Evolutionary conservation across 2,888 invertebrate genomes (phyloP), one percentile per base, ranked within the genome.

Genomic region (Orthosia gracilis): DNA sequence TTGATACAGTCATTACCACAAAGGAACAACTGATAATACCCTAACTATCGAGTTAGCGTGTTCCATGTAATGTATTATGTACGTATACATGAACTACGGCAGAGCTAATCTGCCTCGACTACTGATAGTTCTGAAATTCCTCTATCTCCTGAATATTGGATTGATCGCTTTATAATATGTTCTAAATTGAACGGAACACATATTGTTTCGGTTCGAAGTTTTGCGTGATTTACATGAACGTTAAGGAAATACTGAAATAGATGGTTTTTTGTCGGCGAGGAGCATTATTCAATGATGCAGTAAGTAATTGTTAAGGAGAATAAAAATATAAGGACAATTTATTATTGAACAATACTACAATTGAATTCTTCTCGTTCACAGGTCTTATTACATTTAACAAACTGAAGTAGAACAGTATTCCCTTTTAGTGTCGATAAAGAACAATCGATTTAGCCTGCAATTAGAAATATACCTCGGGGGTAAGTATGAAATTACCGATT

Each of bases 71-170:
- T 55, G 31, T 61, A 66, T 3, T 49, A 49, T n/a, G 50, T 45
- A 58, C 54, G 61, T 23, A 54, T 55, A 71, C 17, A 65, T 57
- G 55, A 50, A 61, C 45, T 45, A 49, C 23, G 52, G 26, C 26
- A 15, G 40, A 61, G 50, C 50, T 73, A 80, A 74, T 74, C 69
- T 80, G 47, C 26, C 66, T 26, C 45, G 23, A n/a, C 54, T 59
- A 45, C 69, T 47, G 67, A 64, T 65, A n/a, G 54, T 13, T 23
- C 26, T 72, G 68, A 82, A 80, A 49, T 18, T 67, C 47, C 26
- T 76, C 77, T 76, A 80, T 31, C 23, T 67, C 47, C 26, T 76
- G 82, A 82, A 80, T 76, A 71, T 76, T 82, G 68, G 65, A 82
- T 62, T 65, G 65, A 82, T 82, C 21, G 64, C 45, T 79, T 69